Base-by-base conservation (phyloP, 2,888 invertebrate genomes). In the Hyalella azteca region DNA sequence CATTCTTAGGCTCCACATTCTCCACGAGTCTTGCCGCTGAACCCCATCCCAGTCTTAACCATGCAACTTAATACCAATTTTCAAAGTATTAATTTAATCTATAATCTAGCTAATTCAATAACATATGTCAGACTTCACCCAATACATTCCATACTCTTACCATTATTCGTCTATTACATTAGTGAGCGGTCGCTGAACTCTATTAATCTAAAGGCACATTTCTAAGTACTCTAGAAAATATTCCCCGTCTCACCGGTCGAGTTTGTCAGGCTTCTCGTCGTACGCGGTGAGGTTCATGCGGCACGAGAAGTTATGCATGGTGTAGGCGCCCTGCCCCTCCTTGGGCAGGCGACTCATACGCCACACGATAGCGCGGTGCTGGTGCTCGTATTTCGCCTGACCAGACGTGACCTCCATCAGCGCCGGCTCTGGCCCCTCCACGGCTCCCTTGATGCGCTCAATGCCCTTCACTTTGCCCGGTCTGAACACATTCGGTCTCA, bases 251-350 rank as follows among this genome's bases (percentile, higher is more conserved):
- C 36, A 75, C 75, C 93, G 93, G 83, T 96, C 93, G 88, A 98
- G 91, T 88, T 94, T 93, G 85, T 95, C 96, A 39, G 99, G 99
- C 87, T 98, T 93, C 90, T 97, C 95, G 89, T 99, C 99, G 90
- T 95, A 99, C 75, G 96, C 96, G 32, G 97, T 98, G 85, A 99
- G 91, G 83, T 96, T 95, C 91, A 99, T 93, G 83, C 95, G 93
- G 87, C 97, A 95, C 84, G 95, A 94, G 89, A 99, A 92, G 88
- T 97, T 93, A 90, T 99, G 98, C 29, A 95, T 96, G 84, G 98
- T 98, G 89, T 99, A 99, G 32, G 99, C 98, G 79, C 97, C 98
- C 91, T 99, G 98, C 85, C 98, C 98, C 89, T 98, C 97, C 89
- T 98, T 98, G 79, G 99, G 99, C 86, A 99, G 91, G 78, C 98